Evolutionary conservation across 2,888 invertebrate species (phyloP), one percentile per base, ranked within the genome.

Genomic region (Mythimna pallens): DNA sequence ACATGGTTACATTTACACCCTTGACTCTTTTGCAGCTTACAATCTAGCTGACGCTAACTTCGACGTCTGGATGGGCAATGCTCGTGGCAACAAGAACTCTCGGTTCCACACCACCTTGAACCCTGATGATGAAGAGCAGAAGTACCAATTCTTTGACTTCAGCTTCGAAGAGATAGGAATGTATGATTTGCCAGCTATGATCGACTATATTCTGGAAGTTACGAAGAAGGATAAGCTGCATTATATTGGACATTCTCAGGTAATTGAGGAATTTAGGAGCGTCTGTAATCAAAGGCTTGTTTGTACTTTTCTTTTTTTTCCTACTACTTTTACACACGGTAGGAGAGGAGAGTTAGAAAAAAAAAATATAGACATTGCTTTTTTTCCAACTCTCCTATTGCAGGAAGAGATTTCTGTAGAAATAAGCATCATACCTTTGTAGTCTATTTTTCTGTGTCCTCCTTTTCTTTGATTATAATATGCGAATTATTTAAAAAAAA

Each of bases 11-110:
- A 4, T 20, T 58, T 17, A 36, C 14, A 5, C 12, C 14, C 22
- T 52, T 5, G 6, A 43, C 9, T 65, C 5, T 43, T 59, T 72
- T 88, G 82, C 86, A 98, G 98, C 93, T 84, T 98, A 96, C 93
- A 96, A 97, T 89, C 95, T 98, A 61, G 97, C 97, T 0, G 97
- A 98, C 81, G 93, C 94, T 25, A 97, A 98, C 0, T 98, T 97
- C 84, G 98, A 98, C 87, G 97, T 98, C 0, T 99, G 99, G 99
- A 88, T 99, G 88, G 98, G 98, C 1, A 99, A 99, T 91, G 97
- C 97, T 17, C 95, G 99, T 71, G 99, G 99, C 3, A 98, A 98
- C 90, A 96, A 95, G 0, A 98, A 98, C 91, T 97, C 97, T 1
- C 96, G 97, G 40, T 94, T 92, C 2, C 98, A 98, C 87, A 68